Conservation (phyloP, 2,888 invertebrate species). For the Tridacna gigas region DNA sequence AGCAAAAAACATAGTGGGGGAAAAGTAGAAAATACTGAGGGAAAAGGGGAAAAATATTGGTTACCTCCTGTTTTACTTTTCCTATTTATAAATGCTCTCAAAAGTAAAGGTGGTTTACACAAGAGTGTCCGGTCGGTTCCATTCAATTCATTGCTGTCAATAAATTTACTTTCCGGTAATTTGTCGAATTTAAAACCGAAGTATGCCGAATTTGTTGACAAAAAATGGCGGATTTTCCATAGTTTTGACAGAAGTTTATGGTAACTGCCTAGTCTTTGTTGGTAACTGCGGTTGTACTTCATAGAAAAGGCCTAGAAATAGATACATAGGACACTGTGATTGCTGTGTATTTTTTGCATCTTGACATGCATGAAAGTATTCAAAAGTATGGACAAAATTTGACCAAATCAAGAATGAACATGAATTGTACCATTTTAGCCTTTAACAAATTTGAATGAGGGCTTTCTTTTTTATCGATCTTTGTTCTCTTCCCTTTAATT, state of each 20-base stretch:
- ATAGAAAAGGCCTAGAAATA: background rate
- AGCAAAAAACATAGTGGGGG: too few species aligned
- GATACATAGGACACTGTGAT: background rate
- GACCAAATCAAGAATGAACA: slow-evolving; percentile 1
- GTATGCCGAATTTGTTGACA: slow-evolving; percentile 37
- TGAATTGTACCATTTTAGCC: background rate
- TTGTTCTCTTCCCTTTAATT: background rate
- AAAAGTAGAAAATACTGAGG: too few species aligned
- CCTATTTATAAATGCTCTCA: too few species aligned
- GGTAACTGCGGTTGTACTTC: too few species aligned
- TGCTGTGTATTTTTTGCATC: background rate
- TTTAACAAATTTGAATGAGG: background rate
- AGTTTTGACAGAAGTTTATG: slow-evolving; percentile 28
- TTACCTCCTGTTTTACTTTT: too few species aligned
- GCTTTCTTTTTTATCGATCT: background rate
- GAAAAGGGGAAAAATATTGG: too few species aligned
- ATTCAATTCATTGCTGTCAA: too few species aligned
- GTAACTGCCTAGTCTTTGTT: background rate
- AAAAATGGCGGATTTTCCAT: slow-evolving; percentile 57
- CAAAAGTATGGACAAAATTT: too few species aligned
- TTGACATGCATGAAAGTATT: background rate
- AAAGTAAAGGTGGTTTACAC: too few species aligned
- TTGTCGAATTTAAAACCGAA: background rate
- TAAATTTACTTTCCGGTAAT: background rate
- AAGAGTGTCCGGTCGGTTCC: too few species aligned